Percentiles rank a stretch among this genome's conserved stretches.
These are phyloP conservation scores for Triplophysa yarkandensis DNA, from an alignment of 2,797 vertebrate genomes.

Conservation along the genomic window DNA sequence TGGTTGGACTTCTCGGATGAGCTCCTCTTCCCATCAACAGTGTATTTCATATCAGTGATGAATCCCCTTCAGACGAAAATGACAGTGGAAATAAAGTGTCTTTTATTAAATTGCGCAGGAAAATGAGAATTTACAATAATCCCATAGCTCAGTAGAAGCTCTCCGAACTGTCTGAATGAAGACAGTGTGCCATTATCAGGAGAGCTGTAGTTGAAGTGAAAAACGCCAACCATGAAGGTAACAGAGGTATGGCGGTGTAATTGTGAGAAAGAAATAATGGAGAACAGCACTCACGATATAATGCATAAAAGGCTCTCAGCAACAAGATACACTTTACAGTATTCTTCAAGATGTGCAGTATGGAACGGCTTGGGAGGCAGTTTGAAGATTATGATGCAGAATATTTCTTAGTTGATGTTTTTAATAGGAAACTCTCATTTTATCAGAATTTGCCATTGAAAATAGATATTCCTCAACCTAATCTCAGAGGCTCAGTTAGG, in stretches of 20 bases:
- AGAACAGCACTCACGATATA: background rate
- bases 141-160: constrained; percentile 24
- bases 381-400: background rate
- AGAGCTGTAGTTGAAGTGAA: constrained; percentile 22
- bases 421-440: no score
- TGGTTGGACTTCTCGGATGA: constrained; percentile 6
- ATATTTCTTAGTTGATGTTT: no score
- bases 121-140: constrained; percentile 36
- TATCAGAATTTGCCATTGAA: no score
- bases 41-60: constrained; percentile 40
- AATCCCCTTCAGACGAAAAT: constrained; percentile 40
- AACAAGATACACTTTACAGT: background rate
- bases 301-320: background rate
- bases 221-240: background rate
- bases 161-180: constrained; percentile 30
- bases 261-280: background rate
- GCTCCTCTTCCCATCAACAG: constrained; percentile 15
- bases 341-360: background rate
- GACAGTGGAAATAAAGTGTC: constrained; percentile 35
- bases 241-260: background rate
- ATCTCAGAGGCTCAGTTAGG: constrained; percentile 30
- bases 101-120: constrained; percentile 43
- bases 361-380: background rate
- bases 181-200: constrained; percentile 33
- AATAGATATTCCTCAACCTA: constrained; percentile 8